Evolutionary conservation across 2,113 vertebrate species (phyloP).

Genomic region (Gasterosteus nipponicus): DNA sequence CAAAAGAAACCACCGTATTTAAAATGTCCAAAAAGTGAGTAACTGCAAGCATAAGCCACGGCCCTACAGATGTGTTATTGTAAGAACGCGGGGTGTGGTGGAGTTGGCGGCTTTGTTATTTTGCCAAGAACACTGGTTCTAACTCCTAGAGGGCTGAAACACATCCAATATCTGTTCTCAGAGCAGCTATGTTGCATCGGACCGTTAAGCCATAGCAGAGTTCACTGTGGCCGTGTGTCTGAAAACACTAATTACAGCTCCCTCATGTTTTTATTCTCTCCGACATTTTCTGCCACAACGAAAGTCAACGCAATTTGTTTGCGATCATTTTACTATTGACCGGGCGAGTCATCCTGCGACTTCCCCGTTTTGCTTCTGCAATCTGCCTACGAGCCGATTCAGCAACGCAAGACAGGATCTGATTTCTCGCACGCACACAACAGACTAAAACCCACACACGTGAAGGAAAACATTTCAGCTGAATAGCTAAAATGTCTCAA

Average conservation of each 20-base stretch:
- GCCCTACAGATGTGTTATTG: constrained; percentile 15
- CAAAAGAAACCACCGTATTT: constrained; percentile 14
- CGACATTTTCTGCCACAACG: constrained; percentile 39
- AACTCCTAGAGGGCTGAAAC: constrained; percentile 34
- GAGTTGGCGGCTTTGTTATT: not conserved
- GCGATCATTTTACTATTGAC: constrained; percentile 45
- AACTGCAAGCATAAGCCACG: constrained; percentile 3
- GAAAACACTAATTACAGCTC: constrained; percentile 49
- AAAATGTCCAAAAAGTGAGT: constrained; percentile 4
- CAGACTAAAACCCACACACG: not conserved
- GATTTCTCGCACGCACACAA: constrained; percentile 28
- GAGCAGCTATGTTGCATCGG: constrained; percentile 38
- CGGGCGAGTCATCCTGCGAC: constrained; percentile 9
- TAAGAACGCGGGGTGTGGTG: constrained; percentile 12
- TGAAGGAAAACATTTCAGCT: not conserved
- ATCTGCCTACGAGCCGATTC: not conserved
- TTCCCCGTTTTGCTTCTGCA: constrained; percentile 53
- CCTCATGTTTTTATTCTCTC: constrained; percentile 44
- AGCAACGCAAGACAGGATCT: not conserved
- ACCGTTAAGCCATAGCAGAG: constrained; percentile 42
- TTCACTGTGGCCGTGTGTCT: constrained; percentile 27
- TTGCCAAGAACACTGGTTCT: constrained; percentile 25
- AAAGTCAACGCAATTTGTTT: constrained; percentile 35
- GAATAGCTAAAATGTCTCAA: not conserved
- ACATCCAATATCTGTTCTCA: constrained; percentile 31